Evolutionary conservation across 23 tunicate species (phyloP).

Genomic region (Styela clava): DNA sequence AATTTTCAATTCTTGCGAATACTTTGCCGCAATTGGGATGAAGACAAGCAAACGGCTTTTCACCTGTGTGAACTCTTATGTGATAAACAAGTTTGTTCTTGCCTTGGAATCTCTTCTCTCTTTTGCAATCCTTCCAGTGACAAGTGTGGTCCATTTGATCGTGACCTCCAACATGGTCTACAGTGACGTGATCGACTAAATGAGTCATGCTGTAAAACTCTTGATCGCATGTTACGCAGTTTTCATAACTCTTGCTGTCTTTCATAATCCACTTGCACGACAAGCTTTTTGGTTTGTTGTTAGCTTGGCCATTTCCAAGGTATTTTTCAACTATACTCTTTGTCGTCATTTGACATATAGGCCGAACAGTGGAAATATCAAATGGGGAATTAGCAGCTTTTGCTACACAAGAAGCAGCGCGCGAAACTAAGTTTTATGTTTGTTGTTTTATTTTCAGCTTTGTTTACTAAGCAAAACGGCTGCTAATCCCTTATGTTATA

Average conservation of each 20-base stretch:
- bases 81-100: conserved; percentile 86
- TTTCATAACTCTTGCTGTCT: conserved; percentile 16
- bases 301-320: neutral
- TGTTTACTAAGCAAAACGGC: neutral
- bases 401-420: neutral
- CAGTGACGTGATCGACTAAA: conserved; percentile 58
- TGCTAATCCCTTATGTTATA: neutral
- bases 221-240: conserved; percentile 33
- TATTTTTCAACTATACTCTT: conserved; percentile 49
- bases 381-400: neutral
- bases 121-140: conserved; percentile 62
- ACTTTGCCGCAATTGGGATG: conserved; percentile 37
- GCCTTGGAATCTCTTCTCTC: conserved; percentile 59
- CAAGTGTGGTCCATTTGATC: conserved; percentile 78
- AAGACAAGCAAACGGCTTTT: conserved; percentile 7
- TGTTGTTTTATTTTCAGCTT: neutral
- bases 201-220: conserved; percentile 45
- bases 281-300: conserved; percentile 19
- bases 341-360: neutral
- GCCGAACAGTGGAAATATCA: conserved; percentile 8
- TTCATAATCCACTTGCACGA: conserved; percentile 51
- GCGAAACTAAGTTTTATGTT: too few relatives aligned
- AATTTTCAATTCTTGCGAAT: conserved; percentile 72
- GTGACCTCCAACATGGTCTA: conserved; percentile 61
- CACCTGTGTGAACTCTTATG: conserved; percentile 53